Evolutionary conservation across 2,113 vertebrate species (phyloP), one percentile per base, ranked within the genome.

Genomic region (Hypomesus transpacificus): DNA sequence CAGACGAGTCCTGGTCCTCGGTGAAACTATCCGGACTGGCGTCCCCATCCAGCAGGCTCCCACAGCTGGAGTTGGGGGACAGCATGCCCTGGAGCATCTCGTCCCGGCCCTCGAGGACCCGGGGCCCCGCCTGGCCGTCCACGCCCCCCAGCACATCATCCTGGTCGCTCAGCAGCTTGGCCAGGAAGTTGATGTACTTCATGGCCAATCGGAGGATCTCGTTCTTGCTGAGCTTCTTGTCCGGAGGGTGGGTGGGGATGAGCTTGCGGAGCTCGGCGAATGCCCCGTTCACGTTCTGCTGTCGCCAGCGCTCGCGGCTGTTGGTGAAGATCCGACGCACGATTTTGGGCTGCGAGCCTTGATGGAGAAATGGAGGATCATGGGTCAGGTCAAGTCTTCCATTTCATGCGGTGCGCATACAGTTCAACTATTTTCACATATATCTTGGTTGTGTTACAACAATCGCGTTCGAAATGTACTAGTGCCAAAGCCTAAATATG

Each of bases 141-240:
- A n/a, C 39, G 1, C 11, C 63, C 63, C 14, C 63, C 18, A 21
- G 4, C 63, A 46, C 74, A 51, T 72, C 93, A 64, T 94, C 93
- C 78, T 96, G 94, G 82, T 95, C 94, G 0, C 90, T 92, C 68
- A 95, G 92, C 78, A 95, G 90, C 82, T 94, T 94, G 87, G 93
- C 93, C 76, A 95, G 85, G 88, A 95, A 95, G 87, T 94, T 93
- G 86, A 95, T 95, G 83, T 95, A 95, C 81, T 94, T 95, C 94
- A 95, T 95, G 18, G 94, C 92, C 79, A 96, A 87, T 54, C 94
- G 94, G 50, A 96, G 82, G 64, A 95, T 95, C 88, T 95, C 94
- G 0, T 95, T 95, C 86, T 95, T 95, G 91, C 94, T 95, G 31
- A 95, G 93, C 62, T 95, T 95, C 79, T 94, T 95, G 85, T 95